A percentile compares a stretch with the other conserved stretches of the same genome.
Evolutionary conservation across 1,140 invertebrate species (phyloP).

Genomic region (Drosophila sp.): DNA sequence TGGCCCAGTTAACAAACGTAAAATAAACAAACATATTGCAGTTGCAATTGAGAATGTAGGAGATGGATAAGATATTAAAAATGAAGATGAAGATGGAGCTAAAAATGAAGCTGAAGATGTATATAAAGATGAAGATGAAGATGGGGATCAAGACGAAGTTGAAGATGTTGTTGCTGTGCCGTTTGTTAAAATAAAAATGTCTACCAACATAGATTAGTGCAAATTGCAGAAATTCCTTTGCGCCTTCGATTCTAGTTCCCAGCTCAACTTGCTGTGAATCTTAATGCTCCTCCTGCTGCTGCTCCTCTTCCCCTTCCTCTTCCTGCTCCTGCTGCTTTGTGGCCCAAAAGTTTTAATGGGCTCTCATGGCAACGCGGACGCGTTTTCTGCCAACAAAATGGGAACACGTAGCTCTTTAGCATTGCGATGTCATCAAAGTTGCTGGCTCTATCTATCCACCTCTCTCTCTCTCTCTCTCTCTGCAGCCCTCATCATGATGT

Average conservation of each 20-base stretch:
- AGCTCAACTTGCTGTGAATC: no score
- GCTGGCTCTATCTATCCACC: background rate
- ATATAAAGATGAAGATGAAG: no score
- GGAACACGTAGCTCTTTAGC: slow-evolving; percentile 40
- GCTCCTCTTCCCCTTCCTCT: no score
- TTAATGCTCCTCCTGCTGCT: no score
- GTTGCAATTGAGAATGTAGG: slow-evolving; percentile 2
- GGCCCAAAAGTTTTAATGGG: slow-evolving; percentile 49
- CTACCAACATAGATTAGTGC: slow-evolving; percentile 26
- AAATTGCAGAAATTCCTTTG: slow-evolving; percentile 47
- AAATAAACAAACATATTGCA: background rate
- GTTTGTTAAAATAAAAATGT: slow-evolving; percentile 21
- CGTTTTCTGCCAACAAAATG: slow-evolving; percentile 28
- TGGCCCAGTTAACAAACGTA: slow-evolving; percentile 7
- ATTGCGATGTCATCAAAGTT: slow-evolving; percentile 37
- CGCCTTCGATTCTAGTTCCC: no score
- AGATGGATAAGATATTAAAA: no score
- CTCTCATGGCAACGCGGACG: slow-evolving; percentile 27
- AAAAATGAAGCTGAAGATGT: no score
- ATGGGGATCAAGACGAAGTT: no score
- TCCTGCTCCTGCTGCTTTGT: slow-evolving; percentile 14
- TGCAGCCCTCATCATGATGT: background rate
- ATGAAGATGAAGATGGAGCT: no score
- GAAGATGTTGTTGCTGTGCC: slow-evolving; percentile 1
- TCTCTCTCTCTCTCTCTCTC: background rate